Base-by-base conservation (phyloP, 2,888 invertebrate species). In the Brachynemurus nebulosus region DNA sequence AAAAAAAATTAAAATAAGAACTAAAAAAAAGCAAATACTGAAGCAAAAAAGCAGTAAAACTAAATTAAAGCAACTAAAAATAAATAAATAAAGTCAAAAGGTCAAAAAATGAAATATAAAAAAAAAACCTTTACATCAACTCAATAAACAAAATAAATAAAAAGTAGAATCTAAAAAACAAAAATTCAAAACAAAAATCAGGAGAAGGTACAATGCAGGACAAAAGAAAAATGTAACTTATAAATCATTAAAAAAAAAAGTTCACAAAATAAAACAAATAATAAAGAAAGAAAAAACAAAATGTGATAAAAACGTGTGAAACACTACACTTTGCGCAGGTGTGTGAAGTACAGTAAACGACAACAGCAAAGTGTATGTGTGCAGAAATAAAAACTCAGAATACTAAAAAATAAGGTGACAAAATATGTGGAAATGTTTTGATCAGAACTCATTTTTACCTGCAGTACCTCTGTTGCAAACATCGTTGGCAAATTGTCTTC, bases 391-490 rank as follows among this genome's bases (percentile, higher is more conserved):
- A 27, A 42, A 39, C 44, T 49, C 47, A 46, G 48, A 47, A 49
- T 49, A 50, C 47, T 46, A 36, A 38, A 25, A 37, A 2, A 27
- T 4, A 27, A 4, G 12, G 14, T 12, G 5, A 30, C 6, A 30
- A 30, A 30, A 30, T n/a, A 30, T n/a, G 30, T 14, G 30, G 30
- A 47, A n/a, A 35, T 39, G 34, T 37, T 18, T 17, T 37, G 37
- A 20, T 37, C 18, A n/a, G 20, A 9, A 20, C n/a, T 37, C 42
- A 43, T 49, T 52, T 56, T 78, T 89, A 92, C 92, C 92, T 88
- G 92, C 92, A 59, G 92, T 92, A 76, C 92, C 92, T 76, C 91
- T 83, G 84, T 92, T 92, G 84, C 92, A 92, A 72, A 84, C 82
- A 72, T 89, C 90, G 76, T 83, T 85, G 68, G 86, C 83, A 76